phyloP scores from a whole-genome alignment of 2,888 invertebrate species.

The Ennomos quercinarius region DNA sequence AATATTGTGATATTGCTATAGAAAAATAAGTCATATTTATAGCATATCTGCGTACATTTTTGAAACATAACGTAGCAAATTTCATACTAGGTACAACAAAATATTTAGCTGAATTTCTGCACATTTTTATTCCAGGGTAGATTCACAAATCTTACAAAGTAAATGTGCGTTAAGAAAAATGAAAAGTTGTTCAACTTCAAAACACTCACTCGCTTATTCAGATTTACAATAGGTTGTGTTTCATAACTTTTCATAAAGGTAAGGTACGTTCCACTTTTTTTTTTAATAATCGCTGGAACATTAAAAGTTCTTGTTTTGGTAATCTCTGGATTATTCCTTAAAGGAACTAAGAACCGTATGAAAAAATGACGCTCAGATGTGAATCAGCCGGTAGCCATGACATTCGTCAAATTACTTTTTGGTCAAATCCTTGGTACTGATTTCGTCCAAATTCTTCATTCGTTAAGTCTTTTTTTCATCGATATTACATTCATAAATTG shows the following conservation, averaged over 20 bases:
- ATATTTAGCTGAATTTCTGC: constrained; percentile 1
- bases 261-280: constrained; percentile 21
- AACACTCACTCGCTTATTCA: constrained; percentile 35
- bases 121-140: constrained; percentile 8
- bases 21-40: background rate
- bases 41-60: too few species aligned
- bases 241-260: constrained; percentile 31
- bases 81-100: background rate
- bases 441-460: too few species aligned
- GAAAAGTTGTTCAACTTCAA: constrained; percentile 38
- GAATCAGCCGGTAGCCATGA: too few species aligned
- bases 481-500: too few species aligned
- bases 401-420: too few species aligned
- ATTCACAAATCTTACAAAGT: constrained; percentile 35
- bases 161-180: constrained; percentile 34
- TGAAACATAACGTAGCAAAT: too few species aligned
- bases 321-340: constrained; percentile 5
- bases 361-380: too few species aligned
- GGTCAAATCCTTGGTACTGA: too few species aligned
- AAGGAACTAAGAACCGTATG: background rate
- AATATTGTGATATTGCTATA: too few species aligned
- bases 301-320: constrained; percentile 15
- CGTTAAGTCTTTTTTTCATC: too few species aligned
- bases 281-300: constrained; percentile 18
- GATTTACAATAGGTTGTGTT: constrained; percentile 36